Evolutionary conservation across 2,113 vertebrate species (phyloP), one percentile per base, ranked within the genome.

Genomic region (Myrmophylax atrothorax): DNA sequence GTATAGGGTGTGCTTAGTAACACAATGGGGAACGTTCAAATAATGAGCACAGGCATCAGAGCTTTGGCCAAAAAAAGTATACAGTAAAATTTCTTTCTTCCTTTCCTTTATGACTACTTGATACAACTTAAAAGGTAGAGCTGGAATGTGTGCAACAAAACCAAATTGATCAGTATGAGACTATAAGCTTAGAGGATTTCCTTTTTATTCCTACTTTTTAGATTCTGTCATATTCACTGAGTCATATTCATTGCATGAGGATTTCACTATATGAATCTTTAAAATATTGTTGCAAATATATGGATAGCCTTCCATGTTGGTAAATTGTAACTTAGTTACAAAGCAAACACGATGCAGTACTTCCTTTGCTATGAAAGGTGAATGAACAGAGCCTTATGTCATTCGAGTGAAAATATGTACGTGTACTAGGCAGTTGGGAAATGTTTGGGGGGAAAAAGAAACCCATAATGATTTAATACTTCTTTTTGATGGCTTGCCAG

Each of bases 401-500:
- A 46, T 64, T 56, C 8, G 9, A 72, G 35, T 82, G 26, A 89
- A 94, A 72, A n/a, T 68, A 44, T 19, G 14, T 28, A 12, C 5
- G 2, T 79, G 5, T 73, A 10, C 63, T 37, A 44, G 10, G 19
- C 17, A 63, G 35, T 8, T 91, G 40, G 58, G 40, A 93, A 59
- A 90, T 28, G 7, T 52, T 59, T 4, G 2, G 8, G 10, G 3
- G 7, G 6, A 11, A 6, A 35, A 70, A 49, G 33, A 82, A 78
- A 18, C 18, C 12, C 14, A 44, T 10, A 44, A 38, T 59, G 46
- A 72, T 49, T 90, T 69, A 69, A 42, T 68, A 44, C 17, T 67
- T 79, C 84, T 81, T 92, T 94, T 88, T 92, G 75, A 68, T 96
- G 63, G 26, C 52, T 93, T 95, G 68, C 72, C 68, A 74, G 59